These are phyloP conservation scores for Therioaphis trifolii DNA, from an alignment of 2,888 invertebrate genomes.

Conservation along the genomic window DNA sequence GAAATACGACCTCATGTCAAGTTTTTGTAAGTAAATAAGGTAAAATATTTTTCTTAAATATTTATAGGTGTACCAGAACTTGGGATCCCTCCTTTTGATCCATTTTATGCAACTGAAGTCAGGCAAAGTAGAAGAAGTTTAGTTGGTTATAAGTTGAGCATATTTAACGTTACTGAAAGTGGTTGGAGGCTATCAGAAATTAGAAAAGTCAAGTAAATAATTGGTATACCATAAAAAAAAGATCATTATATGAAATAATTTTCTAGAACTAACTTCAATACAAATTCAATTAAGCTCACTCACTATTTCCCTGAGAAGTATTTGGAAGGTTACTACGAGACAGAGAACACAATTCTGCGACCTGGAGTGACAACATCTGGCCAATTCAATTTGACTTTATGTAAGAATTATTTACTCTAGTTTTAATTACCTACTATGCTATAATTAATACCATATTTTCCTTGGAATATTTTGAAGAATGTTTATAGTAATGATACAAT, in stretches of 20 bases:
- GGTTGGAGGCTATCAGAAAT: conserved; percentile 68
- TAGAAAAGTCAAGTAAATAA: conserved; percentile 67
- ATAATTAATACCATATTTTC: no score
- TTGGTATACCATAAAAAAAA: no score
- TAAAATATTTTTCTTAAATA: neutral
- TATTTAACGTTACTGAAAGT: conserved; percentile 67
- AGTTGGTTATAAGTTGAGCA: conserved; percentile 67
- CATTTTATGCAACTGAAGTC: conserved; percentile 67
- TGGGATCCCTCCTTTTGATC: conserved; percentile 68
- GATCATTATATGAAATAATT: neutral
- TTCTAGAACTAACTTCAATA: conserved; percentile 75
- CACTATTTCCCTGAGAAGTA: conserved; percentile 87
- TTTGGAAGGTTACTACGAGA: conserved; percentile 77
- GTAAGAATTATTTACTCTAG: conserved; percentile 69
- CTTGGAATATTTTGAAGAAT: neutral
- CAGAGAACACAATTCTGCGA: conserved; percentile 72
- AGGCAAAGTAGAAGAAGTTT: conserved; percentile 66
- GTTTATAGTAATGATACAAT: neutral
- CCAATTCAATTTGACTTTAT: conserved; percentile 80
- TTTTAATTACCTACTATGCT: no score
- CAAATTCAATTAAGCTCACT: conserved; percentile 78
- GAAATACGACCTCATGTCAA: no score
- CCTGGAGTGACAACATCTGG: conserved; percentile 72
- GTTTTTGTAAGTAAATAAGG: no score
- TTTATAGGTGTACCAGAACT: conserved; percentile 67